These are phyloP conservation scores for Cynoglossus semilaevis DNA, from an alignment of 2,113 vertebrate species.

Conservation along the genomic window DNA sequence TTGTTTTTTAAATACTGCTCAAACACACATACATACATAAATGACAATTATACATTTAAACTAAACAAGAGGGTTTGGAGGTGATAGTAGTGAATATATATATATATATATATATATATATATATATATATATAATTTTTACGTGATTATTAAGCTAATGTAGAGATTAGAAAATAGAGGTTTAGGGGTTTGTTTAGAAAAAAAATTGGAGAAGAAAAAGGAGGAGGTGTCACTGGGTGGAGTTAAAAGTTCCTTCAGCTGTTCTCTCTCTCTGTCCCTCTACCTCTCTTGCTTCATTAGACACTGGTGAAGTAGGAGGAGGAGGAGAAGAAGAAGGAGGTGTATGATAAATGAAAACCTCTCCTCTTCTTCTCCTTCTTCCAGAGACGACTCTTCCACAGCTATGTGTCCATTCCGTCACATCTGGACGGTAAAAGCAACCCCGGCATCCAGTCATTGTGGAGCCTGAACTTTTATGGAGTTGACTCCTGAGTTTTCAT, in stretches of 20 bases:
- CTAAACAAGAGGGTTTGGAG: too few relatives aligned
- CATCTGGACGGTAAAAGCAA: neutral
- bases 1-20: too few relatives aligned
- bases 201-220: neutral
- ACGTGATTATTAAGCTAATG: too few relatives aligned
- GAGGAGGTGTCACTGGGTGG: conserved; percentile 20
- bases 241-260: conserved; percentile 12
- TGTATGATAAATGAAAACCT: neutral
- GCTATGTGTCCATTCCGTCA: neutral
- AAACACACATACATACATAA: too few relatives aligned
- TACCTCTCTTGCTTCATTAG: neutral
- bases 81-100: too few relatives aligned
- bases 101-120: too few relatives aligned
- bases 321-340: neutral
- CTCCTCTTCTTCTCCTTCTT: neutral
- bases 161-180: too few relatives aligned
- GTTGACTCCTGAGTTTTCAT: too few relatives aligned
- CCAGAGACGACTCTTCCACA: neutral
- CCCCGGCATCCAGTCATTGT: neutral
- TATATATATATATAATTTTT: too few relatives aligned
- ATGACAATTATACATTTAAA: too few relatives aligned
- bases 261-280: neutral
- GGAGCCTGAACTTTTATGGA: too few relatives aligned
- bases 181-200: too few relatives aligned
- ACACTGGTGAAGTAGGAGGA: neutral